Evolutionary conservation across 2,888 invertebrate genomes (phyloP).

Genomic region (Cheilosia pagana): DNA sequence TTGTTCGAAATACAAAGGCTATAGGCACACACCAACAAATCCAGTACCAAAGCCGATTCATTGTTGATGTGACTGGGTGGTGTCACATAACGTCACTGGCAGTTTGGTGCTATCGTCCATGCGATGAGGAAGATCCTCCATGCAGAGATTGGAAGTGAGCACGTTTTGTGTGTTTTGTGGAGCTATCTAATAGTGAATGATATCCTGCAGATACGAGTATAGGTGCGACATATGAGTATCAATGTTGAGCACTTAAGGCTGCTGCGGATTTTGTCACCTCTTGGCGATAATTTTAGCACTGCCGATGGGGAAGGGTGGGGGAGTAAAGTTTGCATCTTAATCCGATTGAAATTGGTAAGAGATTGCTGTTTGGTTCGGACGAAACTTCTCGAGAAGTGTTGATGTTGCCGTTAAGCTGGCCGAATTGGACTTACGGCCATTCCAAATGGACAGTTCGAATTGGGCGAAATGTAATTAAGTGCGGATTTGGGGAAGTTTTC

Average conservation of each 20-base stretch:
- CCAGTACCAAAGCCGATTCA: slow-evolving; percentile 25
- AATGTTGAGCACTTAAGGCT: not conserved
- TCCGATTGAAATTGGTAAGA: slow-evolving; percentile 30
- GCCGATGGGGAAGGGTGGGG: not conserved
- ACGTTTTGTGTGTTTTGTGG: slow-evolving; percentile 8
- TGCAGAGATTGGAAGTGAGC: not conserved
- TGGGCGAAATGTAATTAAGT: not conserved
- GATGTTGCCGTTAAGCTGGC: not conserved
- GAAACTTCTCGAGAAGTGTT: not conserved
- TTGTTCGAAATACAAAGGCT: slow-evolving; percentile 1
- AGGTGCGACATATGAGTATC: not conserved
- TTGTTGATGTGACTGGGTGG: slow-evolving; percentile 19
- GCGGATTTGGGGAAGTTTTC: too few species aligned
- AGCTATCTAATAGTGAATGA: not conserved
- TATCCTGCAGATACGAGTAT: slow-evolving; percentile 7
- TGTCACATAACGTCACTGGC: slow-evolving; percentile 43
- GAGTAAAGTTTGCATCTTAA: slow-evolving; percentile 15
- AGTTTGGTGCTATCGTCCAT: slow-evolving; percentile 39
- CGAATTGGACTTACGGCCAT: not conserved
- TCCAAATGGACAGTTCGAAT: not conserved
- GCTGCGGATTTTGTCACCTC: slow-evolving; percentile 21
- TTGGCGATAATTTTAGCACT: slow-evolving; percentile 9
- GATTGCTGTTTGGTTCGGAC: not conserved
- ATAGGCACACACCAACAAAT: slow-evolving; percentile 5
- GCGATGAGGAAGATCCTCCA: slow-evolving; percentile 12